Evolutionary conservation across 2,888 invertebrate genomes (phyloP).

Genomic region (Amiota minor): DNA sequence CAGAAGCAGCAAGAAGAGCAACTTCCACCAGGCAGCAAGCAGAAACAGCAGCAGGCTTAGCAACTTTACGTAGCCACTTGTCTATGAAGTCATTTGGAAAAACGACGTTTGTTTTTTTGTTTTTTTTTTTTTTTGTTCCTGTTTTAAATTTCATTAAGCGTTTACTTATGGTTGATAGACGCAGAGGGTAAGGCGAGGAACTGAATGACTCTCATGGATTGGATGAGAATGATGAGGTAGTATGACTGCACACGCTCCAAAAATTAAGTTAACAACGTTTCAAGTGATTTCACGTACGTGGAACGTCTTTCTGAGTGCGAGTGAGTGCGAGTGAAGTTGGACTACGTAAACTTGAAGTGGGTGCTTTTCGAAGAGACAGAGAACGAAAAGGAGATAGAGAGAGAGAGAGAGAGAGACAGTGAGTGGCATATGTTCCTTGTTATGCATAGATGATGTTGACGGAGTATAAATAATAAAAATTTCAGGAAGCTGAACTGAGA

Average conservation of each 20-base stretch:
- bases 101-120: conserved; percentile 70
- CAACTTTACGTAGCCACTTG: conserved; percentile 54
- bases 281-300: conserved; percentile 56
- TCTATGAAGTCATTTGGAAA: conserved; percentile 73
- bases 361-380: conserved; percentile 6
- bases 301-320: conserved; percentile 33
- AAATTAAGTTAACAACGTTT: conserved; percentile 68
- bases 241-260: conserved; percentile 67
- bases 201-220: conserved; percentile 32
- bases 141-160: conserved; percentile 56
- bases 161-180: conserved; percentile 19
- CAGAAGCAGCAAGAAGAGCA: not conserved
- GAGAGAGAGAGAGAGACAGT: not conserved
- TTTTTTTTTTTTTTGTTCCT: conserved; percentile 40
- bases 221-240: conserved; percentile 30
- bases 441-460: not conserved
- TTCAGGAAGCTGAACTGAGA: not conserved
- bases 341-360: not conserved
- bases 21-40: conserved; percentile 32
- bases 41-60: conserved; percentile 26
- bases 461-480: not conserved
- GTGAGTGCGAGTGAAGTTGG: conserved; percentile 38
- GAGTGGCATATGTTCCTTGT: no score
- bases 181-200: conserved; percentile 44
- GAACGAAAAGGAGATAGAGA: conserved; percentile 12